Evolutionary conservation across 2,113 vertebrate species (phyloP), one percentile per base, ranked within the genome.

Genomic region (Mungos mungo): DNA sequence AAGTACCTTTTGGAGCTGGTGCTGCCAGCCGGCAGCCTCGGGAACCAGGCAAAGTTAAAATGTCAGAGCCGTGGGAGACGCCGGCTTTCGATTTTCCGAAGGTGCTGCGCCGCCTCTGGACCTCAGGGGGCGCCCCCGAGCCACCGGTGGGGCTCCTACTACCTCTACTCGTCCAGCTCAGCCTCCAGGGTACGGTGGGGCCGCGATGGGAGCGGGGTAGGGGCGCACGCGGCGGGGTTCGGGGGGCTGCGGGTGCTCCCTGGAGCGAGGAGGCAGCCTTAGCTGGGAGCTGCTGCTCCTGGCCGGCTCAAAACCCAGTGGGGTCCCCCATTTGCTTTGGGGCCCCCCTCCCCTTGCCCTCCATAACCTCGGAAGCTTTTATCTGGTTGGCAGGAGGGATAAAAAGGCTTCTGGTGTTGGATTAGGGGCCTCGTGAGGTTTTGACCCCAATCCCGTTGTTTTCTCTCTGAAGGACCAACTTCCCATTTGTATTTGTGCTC

Each of bases 51-150:
- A 60, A 98, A 98, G 96, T 98, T 95, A 93, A 96, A 95, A 95
- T 89, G 93, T 69, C 95, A 97, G 38, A 85, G 38, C 60, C 29
- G 0, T 45, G 71, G 3, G 41, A 93, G 97, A 93, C 1, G 9
- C 45, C 4, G 15, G 93, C 72, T 89, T 94, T 88, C 18, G 35
- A 25, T 77, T 88, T 96, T 76, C 66, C 15, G 14, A 96, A 86
- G 77, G 45, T 93, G 97, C 76, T 1, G 84, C 8, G 69, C 81
- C 52, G 76, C 72, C 18, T 19, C 85, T 95, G 98, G 83, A 97
- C 97, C 91, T 97, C 95, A 98, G 97, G 96, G 97, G 98, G 97
- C 97, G 97, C 97, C 86, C 77, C 95, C 21, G 98, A 98, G 97
- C 96, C 89, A 14, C 95, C 71, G 0, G 65, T 72, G 63, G 10